Evolutionary conservation across 2,888 invertebrate species (phyloP), one percentile per base, ranked within the genome.

Genomic region (Auanema sp.): DNA sequence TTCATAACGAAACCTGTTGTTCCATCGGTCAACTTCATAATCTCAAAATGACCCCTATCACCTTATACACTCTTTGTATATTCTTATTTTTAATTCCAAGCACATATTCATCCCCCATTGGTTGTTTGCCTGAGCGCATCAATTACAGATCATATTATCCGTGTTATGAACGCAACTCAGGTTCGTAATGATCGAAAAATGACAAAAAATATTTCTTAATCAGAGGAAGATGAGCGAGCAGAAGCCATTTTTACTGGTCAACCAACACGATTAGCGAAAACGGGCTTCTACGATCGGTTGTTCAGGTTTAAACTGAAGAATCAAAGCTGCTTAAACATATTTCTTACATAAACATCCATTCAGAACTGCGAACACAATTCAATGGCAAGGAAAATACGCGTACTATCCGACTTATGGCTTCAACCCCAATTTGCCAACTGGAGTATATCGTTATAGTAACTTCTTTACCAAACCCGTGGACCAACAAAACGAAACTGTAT

Each of bases 381-480:
- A 62, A 16, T 72, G 65, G 43, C 66, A 65, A 43, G 66, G 68
- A 18, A 58, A 70, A 21, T 62, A 64, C 24, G 61, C 62, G 1
- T 70, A 70, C 25, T 70, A 70, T 43, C 72, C 72, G 11, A 66
- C 53, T 23, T 72, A 72, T 54, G 72, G 72, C 8, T 72, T 66
- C 24, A 72, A 72, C 56, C 64, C 72, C 1, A 72, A 72, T 49
- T 60, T 58, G 3, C 72, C 69, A 10, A 58, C 60, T 16, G 51
- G 60, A 44, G 68, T 66, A 24, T 72, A 72, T 55, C 25, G 62
- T 50, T 62, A 62, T 18, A 62, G 62, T 49, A 62, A 62, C 57
- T 62, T 62, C 51, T 62, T 62, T 50, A 57, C 47, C 14, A 62
- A 62, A 43, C 33, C 33, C 33, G 8, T 8, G 33, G 4, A 33